phyloP scores from a whole-genome alignment of 2,113 vertebrate species.

The Perca fluviatilis region DNA sequence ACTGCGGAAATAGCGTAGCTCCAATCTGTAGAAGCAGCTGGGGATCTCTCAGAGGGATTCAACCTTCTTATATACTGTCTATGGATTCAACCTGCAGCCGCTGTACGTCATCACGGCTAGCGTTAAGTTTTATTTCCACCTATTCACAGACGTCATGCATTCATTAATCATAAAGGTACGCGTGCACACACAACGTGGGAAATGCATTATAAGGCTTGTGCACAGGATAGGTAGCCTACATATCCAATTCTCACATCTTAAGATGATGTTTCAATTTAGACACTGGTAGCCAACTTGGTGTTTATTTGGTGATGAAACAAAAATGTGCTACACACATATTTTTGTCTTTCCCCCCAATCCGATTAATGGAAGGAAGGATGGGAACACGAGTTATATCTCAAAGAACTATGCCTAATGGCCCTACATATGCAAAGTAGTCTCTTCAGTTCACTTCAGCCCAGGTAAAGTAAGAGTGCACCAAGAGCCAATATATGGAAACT shows the following conservation, averaged over 20 bases:
- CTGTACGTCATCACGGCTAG: slow-evolving; percentile 50
- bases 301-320: neutral
- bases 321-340: neutral
- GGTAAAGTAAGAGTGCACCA: neutral
- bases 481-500: neutral
- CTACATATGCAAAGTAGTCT: neutral
- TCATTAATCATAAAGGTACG: neutral
- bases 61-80: slow-evolving; percentile 2
- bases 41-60: slow-evolving; percentile 11
- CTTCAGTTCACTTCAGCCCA: neutral
- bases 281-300: neutral
- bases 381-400: no score
- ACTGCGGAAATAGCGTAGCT: slow-evolving; percentile 55
- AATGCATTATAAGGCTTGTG: neutral
- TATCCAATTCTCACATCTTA: neutral
- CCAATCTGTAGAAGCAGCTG: neutral
- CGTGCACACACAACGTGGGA: neutral
- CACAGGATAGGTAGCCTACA: neutral
- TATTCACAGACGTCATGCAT: slow-evolving; percentile 27
- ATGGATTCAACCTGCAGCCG: slow-evolving; percentile 18
- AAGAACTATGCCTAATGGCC: neutral
- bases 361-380: neutral
- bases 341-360: neutral
- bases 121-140: neutral
- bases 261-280: neutral